phyloP scores from a whole-genome alignment of 2,797 vertebrate species.

The Sebastiscus tertius region DNA sequence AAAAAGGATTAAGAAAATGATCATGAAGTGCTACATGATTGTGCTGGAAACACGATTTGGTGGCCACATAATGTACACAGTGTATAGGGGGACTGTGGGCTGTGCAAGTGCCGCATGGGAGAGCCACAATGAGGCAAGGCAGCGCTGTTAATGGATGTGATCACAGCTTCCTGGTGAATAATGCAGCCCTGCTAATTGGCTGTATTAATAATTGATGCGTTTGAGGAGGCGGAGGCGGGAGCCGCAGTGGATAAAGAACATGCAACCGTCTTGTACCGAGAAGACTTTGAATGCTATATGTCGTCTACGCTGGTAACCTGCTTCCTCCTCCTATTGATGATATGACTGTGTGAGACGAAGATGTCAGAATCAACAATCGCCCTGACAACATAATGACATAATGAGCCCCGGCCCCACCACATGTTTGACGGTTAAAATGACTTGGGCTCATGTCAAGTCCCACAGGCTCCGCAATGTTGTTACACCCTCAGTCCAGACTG shows the following conservation, averaged over 20 bases:
- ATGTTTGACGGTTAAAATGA: slow-evolving; percentile 68
- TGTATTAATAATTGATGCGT: slow-evolving; percentile 87
- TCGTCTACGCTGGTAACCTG: slow-evolving; percentile 9
- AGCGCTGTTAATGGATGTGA: slow-evolving; percentile 72
- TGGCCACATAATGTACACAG: not conserved
- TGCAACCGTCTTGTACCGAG: slow-evolving; percentile 57
- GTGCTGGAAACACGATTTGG: not conserved
- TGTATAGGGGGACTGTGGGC: not conserved
- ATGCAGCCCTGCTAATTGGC: slow-evolving; percentile 87
- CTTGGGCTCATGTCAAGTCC: slow-evolving; percentile 59
- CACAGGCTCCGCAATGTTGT: slow-evolving; percentile 60
- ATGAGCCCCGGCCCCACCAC: slow-evolving; percentile 57
- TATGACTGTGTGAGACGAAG: slow-evolving; percentile 42
- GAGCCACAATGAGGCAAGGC: slow-evolving; percentile 48
- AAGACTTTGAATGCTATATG: slow-evolving; percentile 48
- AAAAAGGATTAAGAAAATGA: not conserved
- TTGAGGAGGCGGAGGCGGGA: slow-evolving; percentile 22
- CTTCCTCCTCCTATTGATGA: slow-evolving; percentile 52
- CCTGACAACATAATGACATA: slow-evolving; percentile 76
- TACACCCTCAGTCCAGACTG: slow-evolving; percentile 58
- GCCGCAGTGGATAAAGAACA: slow-evolving; percentile 38
- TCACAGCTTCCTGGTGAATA: slow-evolving; percentile 81
- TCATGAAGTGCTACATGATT: not conserved
- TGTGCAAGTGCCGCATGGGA: slow-evolving; percentile 36
- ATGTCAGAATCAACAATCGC: slow-evolving; percentile 70